Evolutionary conservation across 1,140 invertebrate genomes (phyloP).

Genomic region (Phthorimaea operculella): DNA sequence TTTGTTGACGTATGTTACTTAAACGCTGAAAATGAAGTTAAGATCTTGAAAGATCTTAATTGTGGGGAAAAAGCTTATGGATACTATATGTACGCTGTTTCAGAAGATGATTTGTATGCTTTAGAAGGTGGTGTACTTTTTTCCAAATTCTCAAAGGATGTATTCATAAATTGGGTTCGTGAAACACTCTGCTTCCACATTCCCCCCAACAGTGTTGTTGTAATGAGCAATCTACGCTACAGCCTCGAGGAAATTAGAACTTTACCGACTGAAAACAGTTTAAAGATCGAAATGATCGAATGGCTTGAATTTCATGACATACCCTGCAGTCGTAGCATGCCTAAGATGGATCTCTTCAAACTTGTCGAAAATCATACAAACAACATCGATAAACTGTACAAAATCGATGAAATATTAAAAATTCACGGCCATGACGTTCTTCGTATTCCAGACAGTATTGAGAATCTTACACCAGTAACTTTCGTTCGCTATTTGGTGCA

Average conservation of each 20-base stretch:
- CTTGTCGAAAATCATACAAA: constrained; percentile 24
- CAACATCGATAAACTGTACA: constrained; percentile 16
- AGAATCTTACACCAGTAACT: constrained; percentile 15
- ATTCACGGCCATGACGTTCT: constrained; percentile 17
- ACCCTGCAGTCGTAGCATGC: constrained; percentile 18
- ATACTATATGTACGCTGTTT: constrained; percentile 18
- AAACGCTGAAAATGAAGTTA: neutral
- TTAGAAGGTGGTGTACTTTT: neutral
- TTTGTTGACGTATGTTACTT: constrained; percentile 15
- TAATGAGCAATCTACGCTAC: neutral
- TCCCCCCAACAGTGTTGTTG: neutral
- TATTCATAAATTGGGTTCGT: constrained; percentile 18
- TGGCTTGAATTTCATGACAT: constrained; percentile 27
- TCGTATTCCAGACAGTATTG: constrained; percentile 22
- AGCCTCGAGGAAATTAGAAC: neutral
- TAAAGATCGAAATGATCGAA: constrained; percentile 24
- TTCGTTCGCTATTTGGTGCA: neutral
- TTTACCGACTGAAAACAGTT: constrained; percentile 18
- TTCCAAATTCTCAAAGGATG: constrained; percentile 1
- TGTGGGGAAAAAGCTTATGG: constrained; percentile 5
- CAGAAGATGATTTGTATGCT: constrained; percentile 9
- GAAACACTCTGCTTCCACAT: constrained; percentile 7
- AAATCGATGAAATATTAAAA: constrained; percentile 20
- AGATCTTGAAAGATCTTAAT: neutral
- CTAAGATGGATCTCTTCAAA: constrained; percentile 22